Percentiles rank a stretch among this genome's conserved stretches.
Evolutionary conservation across 2,797 vertebrate species (phyloP).

Genomic region (Phoebastria nigripes): DNA sequence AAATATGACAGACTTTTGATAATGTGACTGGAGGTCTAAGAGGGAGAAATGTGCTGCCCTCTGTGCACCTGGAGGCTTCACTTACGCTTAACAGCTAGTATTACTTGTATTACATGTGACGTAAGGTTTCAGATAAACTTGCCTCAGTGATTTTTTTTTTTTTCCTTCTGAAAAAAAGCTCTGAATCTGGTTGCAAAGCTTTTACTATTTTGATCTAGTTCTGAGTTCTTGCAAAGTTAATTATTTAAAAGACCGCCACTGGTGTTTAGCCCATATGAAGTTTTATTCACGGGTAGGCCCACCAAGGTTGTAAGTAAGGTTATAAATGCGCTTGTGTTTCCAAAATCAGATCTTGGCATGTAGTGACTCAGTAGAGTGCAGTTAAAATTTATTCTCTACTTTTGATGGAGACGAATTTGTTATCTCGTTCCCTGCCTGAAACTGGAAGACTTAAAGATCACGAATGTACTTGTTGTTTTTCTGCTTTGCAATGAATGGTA

Average conservation of each 20-base stretch:
- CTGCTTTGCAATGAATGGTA: not conserved
- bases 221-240: not conserved
- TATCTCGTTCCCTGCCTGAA: not conserved
- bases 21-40: slow-evolving; percentile 1
- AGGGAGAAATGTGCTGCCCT: slow-evolving; percentile 11
- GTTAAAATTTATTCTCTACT: slow-evolving; percentile 30
- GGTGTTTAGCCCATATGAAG: not conserved
- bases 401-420: slow-evolving; percentile 15
- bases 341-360: not conserved
- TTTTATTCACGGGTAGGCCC: slow-evolving; percentile 1
- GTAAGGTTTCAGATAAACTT: not conserved
- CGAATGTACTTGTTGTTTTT: not conserved
- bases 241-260: slow-evolving; percentile 3
- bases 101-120: not conserved
- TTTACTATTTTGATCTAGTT: not conserved
- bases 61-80: not conserved
- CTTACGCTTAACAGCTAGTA: not conserved
- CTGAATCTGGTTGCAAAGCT: not conserved
- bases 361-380: slow-evolving; percentile 25
- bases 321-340: not conserved
- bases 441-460: slow-evolving; percentile 23
- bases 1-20: not conserved
- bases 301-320: not conserved
- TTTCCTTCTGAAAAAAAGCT: not conserved
- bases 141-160: not conserved